Evolutionary conservation across 2,888 invertebrate species (phyloP).

Genomic region (Agapetus fuscipes): DNA sequence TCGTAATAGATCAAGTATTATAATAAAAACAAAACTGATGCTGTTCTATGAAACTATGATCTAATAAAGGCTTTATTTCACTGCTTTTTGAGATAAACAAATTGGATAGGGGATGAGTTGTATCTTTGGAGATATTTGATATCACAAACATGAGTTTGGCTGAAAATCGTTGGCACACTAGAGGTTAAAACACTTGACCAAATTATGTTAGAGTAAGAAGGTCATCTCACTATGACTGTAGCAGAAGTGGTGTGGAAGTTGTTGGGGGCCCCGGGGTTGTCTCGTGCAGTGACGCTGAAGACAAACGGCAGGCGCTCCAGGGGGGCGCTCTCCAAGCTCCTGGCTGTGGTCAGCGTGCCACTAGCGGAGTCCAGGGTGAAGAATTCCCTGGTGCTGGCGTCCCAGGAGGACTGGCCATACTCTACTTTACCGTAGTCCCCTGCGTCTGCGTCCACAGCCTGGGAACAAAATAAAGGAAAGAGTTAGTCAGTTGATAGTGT

Average conservation of each 20-base stretch:
- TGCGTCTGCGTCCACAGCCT: slow-evolving; percentile 81
- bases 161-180: too few relatives aligned
- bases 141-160: too few relatives aligned
- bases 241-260: slow-evolving; percentile 55
- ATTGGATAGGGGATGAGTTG: too few relatives aligned
- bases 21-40: too few relatives aligned
- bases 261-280: slow-evolving; percentile 57
- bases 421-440: slow-evolving; percentile 72
- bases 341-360: slow-evolving; percentile 67
- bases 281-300: slow-evolving; percentile 62
- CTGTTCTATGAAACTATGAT: too few relatives aligned
- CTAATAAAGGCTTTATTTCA: too few relatives aligned
- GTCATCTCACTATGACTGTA: slow-evolving; percentile 51
- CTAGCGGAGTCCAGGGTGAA: slow-evolving; percentile 64
- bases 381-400: slow-evolving; percentile 47
- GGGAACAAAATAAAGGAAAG: slow-evolving; percentile 5
- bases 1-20: too few relatives aligned
- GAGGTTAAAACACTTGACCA: background rate
- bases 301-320: slow-evolving; percentile 58
- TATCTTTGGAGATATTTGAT: too few relatives aligned
- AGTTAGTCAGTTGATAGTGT: background rate
- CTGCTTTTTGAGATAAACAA: too few relatives aligned
- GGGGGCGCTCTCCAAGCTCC: slow-evolving; percentile 59
- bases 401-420: slow-evolving; percentile 50
- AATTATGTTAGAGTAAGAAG: background rate